phyloP scores from a whole-genome alignment of 2,113 vertebrate genomes.

The Bubo scandiacus region DNA sequence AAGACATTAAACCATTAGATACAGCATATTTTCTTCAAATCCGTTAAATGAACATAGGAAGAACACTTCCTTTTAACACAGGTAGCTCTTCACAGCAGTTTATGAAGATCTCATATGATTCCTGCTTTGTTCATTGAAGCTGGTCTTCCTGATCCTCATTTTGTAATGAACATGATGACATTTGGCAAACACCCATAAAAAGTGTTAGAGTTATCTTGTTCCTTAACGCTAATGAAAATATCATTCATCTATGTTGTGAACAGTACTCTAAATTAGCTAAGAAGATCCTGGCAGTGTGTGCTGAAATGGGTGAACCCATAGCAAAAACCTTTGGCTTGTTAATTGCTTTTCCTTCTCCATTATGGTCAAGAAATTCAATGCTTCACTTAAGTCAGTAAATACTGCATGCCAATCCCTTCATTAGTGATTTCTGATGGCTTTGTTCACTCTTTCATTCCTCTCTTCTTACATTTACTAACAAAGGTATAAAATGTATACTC shows the following conservation, averaged over 20 bases:
- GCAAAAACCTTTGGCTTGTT: neutral
- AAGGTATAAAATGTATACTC: neutral
- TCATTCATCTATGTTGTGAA: neutral
- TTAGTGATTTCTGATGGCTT: slow-evolving; percentile 4
- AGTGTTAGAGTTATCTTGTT: neutral
- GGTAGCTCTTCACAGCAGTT: neutral
- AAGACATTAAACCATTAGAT: neutral
- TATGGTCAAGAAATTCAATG: neutral
- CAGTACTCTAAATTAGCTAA: slow-evolving; percentile 35
- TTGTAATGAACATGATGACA: neutral
- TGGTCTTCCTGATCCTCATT: neutral
- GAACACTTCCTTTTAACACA: neutral
- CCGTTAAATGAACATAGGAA: neutral
- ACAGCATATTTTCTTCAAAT: neutral
- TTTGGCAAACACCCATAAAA: slow-evolving; percentile 4
- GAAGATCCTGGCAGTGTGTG: neutral
- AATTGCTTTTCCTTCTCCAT: slow-evolving; percentile 19
- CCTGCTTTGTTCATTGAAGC: neutral
- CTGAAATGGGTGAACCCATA: neutral
- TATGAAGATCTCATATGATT: neutral
- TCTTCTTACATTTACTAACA: neutral
- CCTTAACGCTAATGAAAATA: slow-evolving; percentile 32
- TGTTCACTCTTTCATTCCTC: neutral
- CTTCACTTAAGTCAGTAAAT: neutral
- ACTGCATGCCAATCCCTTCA: neutral